Evolutionary conservation across 2,888 invertebrate species (phyloP).

Genomic region (Campaea margaritaria): DNA sequence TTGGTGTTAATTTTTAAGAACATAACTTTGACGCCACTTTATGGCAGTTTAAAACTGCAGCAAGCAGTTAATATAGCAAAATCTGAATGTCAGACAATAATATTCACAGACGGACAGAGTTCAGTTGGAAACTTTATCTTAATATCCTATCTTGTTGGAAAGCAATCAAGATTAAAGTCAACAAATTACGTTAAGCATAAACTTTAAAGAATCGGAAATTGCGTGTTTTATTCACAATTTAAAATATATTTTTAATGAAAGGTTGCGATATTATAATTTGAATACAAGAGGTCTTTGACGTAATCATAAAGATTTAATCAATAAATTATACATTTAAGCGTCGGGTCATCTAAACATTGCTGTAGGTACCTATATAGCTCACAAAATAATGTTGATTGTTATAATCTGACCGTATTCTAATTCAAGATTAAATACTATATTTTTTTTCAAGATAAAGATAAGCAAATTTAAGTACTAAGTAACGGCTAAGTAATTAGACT

Average conservation of each 20-base stretch:
- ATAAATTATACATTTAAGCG: too few species aligned
- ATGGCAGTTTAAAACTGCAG: constrained; percentile 9
- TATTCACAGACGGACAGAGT: constrained; percentile 30
- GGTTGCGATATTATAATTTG: constrained; percentile 18
- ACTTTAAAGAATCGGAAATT: constrained; percentile 37
- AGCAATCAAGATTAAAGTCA: constrained; percentile 39
- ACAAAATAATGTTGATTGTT: too few species aligned
- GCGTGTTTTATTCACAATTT: constrained; percentile 30
- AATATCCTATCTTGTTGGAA: constrained; percentile 40
- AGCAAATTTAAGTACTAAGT: too few species aligned
- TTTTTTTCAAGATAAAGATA: too few species aligned
- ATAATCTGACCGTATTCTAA: too few species aligned
- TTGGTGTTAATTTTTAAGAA: constrained; percentile 3
- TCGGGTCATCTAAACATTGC: too few species aligned
- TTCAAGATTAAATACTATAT: too few species aligned
- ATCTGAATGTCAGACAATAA: constrained; percentile 47
- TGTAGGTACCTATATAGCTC: too few species aligned
- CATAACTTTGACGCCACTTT: constrained; percentile 13
- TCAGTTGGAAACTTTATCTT: constrained; percentile 36
- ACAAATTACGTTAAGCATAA: constrained; percentile 29
- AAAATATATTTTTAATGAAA: constrained; percentile 27
- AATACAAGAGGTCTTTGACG: constrained; percentile 15
- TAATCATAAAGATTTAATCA: too few species aligned
- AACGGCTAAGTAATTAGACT: too few species aligned
- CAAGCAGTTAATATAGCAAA: constrained; percentile 30